Percentiles rank a stretch among this genome's conserved stretches.
These are phyloP conservation scores for Oriolus oriolus DNA, from an alignment of 2,113 vertebrate genomes.

Conservation along the genomic window DNA sequence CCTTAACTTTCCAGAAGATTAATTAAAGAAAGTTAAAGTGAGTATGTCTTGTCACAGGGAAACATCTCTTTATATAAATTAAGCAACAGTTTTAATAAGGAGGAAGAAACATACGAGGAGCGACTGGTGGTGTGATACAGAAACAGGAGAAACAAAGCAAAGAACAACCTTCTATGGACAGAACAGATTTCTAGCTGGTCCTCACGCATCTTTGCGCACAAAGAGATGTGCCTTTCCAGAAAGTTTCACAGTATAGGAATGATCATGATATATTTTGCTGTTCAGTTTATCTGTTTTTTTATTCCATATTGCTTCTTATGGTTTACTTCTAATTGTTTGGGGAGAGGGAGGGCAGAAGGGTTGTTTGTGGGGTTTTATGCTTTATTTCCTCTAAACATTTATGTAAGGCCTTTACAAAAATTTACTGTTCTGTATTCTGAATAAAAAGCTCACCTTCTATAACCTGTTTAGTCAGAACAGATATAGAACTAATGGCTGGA, in stretches of 20 bases:
- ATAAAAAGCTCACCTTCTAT: neutral
- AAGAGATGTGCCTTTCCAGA: neutral
- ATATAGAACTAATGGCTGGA: neutral
- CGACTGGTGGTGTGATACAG: neutral
- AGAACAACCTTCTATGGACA: neutral
- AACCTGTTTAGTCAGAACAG: neutral
- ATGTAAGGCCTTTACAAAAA: neutral
- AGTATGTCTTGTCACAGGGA: neutral
- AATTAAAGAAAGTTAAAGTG: neutral
- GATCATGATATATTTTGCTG: neutral
- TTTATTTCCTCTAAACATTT: neutral
- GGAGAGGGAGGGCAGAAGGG: neutral
- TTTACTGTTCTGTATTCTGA: neutral
- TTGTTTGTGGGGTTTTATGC: neutral
- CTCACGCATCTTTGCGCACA: neutral
- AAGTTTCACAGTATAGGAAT: neutral
- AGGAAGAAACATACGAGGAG: neutral
- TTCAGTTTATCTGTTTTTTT: neutral
- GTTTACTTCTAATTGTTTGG: neutral
- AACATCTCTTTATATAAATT: neutral
- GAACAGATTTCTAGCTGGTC: neutral
- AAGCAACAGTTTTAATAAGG: neutral
- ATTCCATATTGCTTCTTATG: neutral
- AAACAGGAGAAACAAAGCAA: neutral
- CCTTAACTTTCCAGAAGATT: neutral